Evolutionary conservation across 2,113 vertebrate genomes (phyloP).

Genomic region (Phrynocephalus versicolor): DNA sequence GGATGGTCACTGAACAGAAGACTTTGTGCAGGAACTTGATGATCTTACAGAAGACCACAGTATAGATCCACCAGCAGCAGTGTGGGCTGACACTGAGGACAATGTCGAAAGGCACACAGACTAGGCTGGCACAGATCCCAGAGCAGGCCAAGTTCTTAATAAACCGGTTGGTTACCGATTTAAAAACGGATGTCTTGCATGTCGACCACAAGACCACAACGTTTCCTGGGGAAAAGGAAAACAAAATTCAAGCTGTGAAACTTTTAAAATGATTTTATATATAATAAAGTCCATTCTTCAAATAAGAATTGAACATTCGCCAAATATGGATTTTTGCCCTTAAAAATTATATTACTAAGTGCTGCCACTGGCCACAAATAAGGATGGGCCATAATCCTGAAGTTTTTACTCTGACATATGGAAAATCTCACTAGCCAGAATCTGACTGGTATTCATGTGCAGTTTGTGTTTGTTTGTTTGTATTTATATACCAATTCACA

Average conservation of each 20-base stretch:
- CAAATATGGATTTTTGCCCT: not conserved
- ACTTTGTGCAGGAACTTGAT: constrained; percentile 96
- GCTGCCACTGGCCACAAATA: not conserved
- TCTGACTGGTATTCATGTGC: too few species aligned
- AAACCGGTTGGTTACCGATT: constrained; percentile 93
- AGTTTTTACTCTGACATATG: not conserved
- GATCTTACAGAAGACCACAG: constrained; percentile 88
- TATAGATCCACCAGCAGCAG: constrained; percentile 96
- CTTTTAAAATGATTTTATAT: not conserved
- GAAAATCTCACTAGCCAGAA: too few species aligned
- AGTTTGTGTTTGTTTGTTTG: too few species aligned
- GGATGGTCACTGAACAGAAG: constrained; percentile 94
- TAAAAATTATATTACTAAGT: not conserved
- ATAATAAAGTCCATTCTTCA: not conserved
- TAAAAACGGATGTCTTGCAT: constrained; percentile 90
- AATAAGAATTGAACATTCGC: not conserved
- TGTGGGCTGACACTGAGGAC: constrained; percentile 87
- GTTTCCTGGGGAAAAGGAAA: constrained; percentile 82
- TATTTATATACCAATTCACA: too few species aligned
- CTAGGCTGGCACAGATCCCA: constrained; percentile 90
- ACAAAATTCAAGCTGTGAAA: constrained; percentile 21
- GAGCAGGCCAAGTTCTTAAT: constrained; percentile 96
- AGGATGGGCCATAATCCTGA: not conserved
- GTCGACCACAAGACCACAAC: constrained; percentile 93
- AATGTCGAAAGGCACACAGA: constrained; percentile 96